Evolutionary conservation across 2,797 vertebrate species (phyloP), one percentile per base, ranked within the genome.

Genomic region (Cryptoblepharus egeriae): DNA sequence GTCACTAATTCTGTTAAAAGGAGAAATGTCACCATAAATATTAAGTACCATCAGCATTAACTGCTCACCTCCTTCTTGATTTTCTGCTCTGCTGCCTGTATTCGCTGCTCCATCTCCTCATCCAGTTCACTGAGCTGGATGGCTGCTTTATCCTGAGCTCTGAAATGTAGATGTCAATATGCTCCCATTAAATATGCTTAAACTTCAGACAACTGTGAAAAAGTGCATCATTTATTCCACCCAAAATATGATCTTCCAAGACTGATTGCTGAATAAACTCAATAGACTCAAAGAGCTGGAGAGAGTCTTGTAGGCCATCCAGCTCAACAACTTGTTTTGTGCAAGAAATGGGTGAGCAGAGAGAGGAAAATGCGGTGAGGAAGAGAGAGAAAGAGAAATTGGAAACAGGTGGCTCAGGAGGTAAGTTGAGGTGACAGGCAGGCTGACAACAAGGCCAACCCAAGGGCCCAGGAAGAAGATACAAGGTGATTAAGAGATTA

Each of bases 101-200:
- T 97, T n/a, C 98, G 96, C 52, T 98, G 97, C 82, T 99, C 98
- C 98, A 99, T 99, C 92, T 99, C 99, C 70, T 99, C 99, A 88
- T 99, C 99, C 94, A 99, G 93, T 88, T 99, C 98, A 88, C 97
- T 97, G 87, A 99, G 91, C 92, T 99, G 98, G 92, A 98, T 97
- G n/a, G 97, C 93, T 0, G 97, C 97, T 95, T 98, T 97, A 93
- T 99, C 98, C 92, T 99, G 98, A 22, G 97, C 97, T 94, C 99
- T 99, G 93, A 88, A 96, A 95, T 90, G 79, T n/a, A 87, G 88
- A 91, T 74, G 15, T 67, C 81, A 61, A 81, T 57, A 77, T 0
- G 73, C 0, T 18, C 30, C 89, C 55, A 89, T 8, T 22, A 85
- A 79, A 75, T 79, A 15, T 3, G 6, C 32, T 68, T 57, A 58